A percentile compares a stretch with the other conserved stretches of the same genome.
phyloP scores from a whole-genome alignment of 2,113 vertebrate species.

The Ellobius talpinus region DNA sequence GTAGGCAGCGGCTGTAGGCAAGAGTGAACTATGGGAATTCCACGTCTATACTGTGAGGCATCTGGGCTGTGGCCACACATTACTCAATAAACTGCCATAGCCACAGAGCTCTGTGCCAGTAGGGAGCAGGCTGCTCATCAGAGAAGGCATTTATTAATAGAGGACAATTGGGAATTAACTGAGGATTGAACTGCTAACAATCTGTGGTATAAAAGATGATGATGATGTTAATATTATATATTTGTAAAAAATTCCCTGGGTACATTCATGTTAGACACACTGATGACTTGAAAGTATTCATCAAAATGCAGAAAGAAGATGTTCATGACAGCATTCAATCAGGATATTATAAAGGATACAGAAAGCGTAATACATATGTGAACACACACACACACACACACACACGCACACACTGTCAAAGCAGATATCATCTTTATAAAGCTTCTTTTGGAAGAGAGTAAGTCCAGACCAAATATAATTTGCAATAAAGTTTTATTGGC shows the following conservation, averaged over 20 bases:
- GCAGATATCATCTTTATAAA: slow-evolving; percentile 52
- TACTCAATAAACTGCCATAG: not conserved
- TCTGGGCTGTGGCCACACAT: slow-evolving; percentile 55
- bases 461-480: slow-evolving; percentile 60
- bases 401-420: not conserved
- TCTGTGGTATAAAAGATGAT: slow-evolving; percentile 2
- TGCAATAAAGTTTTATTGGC: slow-evolving; percentile 68
- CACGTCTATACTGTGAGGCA: slow-evolving; percentile 11
- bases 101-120: not conserved
- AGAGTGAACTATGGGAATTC: not conserved
- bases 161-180: slow-evolving; percentile 66
- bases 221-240: not conserved
- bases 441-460: slow-evolving; percentile 57
- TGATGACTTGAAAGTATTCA: not conserved
- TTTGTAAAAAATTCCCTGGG: not conserved
- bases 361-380: not conserved
- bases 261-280: not conserved
- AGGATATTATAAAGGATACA: not conserved
- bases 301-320: not conserved
- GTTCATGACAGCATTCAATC: not conserved
- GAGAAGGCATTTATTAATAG: slow-evolving; percentile 12
- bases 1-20: slow-evolving; percentile 15
- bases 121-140: not conserved
- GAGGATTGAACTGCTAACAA: not conserved
- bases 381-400: not conserved